phyloP scores from a whole-genome alignment of 2,888 invertebrate genomes.

The Neria commutata region DNA sequence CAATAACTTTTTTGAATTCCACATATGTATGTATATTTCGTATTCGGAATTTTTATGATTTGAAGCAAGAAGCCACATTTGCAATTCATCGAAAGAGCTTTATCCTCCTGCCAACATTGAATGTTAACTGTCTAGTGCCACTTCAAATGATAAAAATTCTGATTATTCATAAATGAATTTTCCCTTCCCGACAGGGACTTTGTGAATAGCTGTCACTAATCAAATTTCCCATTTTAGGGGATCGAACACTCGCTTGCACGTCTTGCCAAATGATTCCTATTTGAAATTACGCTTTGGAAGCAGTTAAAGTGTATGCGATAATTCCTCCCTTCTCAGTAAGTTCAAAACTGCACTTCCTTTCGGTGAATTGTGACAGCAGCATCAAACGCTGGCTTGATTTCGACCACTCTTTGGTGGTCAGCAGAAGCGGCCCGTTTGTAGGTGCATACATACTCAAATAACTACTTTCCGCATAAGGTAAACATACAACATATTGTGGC shows the following conservation, averaged over 20 bases:
- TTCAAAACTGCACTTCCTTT: not conserved
- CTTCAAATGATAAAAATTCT: not conserved
- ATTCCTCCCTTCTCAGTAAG: not conserved
- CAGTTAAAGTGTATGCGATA: not conserved
- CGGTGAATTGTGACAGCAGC: not conserved
- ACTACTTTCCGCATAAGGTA: no score
- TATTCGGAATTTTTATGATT: not conserved
- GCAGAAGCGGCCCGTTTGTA: not conserved
- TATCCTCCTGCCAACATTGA: no score
- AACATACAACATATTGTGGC: no score
- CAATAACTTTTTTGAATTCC: no score
- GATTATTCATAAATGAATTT: not conserved
- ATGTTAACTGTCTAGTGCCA: not conserved
- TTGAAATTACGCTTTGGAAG: not conserved
- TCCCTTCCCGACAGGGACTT: not conserved
- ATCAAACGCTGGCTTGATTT: not conserved
- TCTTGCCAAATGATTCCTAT: slow-evolving; percentile 22
- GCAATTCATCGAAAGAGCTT: not conserved
- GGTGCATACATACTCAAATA: no score
- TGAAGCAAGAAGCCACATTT: not conserved
- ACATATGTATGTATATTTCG: not conserved
- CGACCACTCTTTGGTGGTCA: not conserved
- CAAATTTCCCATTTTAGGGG: slow-evolving; percentile 39
- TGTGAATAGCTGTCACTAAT: slow-evolving; percentile 20
- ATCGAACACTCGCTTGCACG: slow-evolving; percentile 30